Base-by-base conservation (phyloP, 2,888 invertebrate genomes). In the Leucophenga montana region DNA sequence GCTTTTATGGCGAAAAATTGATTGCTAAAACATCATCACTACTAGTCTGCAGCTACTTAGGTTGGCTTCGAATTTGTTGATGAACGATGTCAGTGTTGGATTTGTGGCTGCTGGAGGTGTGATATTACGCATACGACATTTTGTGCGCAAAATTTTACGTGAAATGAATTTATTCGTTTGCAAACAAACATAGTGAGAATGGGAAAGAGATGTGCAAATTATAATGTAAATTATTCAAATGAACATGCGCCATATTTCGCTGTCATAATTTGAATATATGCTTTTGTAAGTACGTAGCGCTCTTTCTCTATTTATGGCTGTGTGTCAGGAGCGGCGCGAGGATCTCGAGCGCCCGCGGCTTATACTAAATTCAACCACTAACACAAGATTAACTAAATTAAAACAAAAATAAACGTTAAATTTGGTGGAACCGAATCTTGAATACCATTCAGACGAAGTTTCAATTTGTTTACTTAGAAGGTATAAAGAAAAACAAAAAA, bases 51-150 rank as follows among this genome's bases (percentile, higher is more conserved):
- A 33, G 33, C 61, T 44, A 61, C 27, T 61, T 44, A 44, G 11
- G 18, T 11, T 39, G 20, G 33, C 44, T 61, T 61, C 18, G 39
- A 18, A 18, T 61, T 16, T 18, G 11, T 33, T 39, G 18, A 16
- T 70, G 75, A 61, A 54, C 62, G 69, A n/a, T 50, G 33, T 66
- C 66, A 48, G 66, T 11, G 50, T 65, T 46, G 16, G 39, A 16
- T 67, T 61, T 62, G 39, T 27, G 57, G 22, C 48, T 13, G 13
- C 20, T 67, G 67, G 62, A 65, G 71, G 72, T 73, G 72, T 83
- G 73, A 70, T 70, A 72, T 75, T 68, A 70, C 62, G 66, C 66
- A 18, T 48, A 48, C 31, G 44, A 48, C 67, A 67, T 54, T 27
- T 16, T 69, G 48, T 27, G 13, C 9, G 61, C 16, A 0, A 61